Conservation (phyloP, 2,113 vertebrate genomes). For the Oncorhynchus keta region DNA sequence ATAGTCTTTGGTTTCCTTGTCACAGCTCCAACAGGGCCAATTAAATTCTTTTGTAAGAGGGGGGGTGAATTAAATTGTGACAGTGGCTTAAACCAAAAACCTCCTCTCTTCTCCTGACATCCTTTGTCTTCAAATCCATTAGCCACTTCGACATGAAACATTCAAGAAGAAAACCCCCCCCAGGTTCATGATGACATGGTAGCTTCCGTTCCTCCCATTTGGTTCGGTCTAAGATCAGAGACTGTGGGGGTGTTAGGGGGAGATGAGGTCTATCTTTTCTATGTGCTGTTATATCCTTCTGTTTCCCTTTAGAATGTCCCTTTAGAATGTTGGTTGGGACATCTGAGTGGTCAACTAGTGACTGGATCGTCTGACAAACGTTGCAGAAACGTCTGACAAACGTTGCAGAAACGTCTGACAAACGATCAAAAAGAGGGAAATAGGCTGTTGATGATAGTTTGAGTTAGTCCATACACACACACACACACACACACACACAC, state of each 20-base stretch:
- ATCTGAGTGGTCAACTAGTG: constrained; percentile 39
- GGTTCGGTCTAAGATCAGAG: neutral
- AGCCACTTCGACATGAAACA: neutral
- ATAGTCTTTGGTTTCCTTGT: neutral
- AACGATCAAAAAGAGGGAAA: neutral
- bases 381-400: constrained; percentile 10
- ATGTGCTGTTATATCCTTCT: neutral
- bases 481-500: neutral
- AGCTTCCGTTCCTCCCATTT: neutral
- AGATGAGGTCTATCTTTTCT: neutral
- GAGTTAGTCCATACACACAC: neutral
- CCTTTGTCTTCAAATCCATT: neutral
- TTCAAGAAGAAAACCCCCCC: neutral
- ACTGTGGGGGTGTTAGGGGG: neutral
- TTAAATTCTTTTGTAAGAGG: neutral
- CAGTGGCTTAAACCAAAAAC: neutral
- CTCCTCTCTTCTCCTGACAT: neutral
- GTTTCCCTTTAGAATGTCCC: neutral
- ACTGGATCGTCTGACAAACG: neutral
- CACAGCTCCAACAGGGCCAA: neutral
- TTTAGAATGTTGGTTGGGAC: neutral
- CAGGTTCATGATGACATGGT: neutral
- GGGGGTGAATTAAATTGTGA: neutral
- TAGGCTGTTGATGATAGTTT: constrained; percentile 15
- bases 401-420: constrained; percentile 8